Percentiles rank a stretch among this genome's conserved stretches.
Evolutionary conservation across 2,888 invertebrate species (phyloP).

Genomic region (Zelleria hepariella): DNA sequence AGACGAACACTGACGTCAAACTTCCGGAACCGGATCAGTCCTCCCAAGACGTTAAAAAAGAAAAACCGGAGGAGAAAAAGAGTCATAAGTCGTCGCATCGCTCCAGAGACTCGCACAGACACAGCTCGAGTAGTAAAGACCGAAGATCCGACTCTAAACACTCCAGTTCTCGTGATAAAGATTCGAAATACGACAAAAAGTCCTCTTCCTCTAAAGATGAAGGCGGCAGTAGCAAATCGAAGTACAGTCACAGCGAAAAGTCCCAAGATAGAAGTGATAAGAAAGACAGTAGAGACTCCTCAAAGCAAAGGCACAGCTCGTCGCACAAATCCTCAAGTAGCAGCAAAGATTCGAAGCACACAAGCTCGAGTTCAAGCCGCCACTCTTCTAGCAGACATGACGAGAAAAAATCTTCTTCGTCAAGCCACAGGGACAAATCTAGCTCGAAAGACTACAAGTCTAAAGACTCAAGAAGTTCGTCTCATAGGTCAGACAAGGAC

Average conservation of each 20-base stretch:
- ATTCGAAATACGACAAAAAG: conserved; percentile 42
- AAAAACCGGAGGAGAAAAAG: conserved; percentile 45
- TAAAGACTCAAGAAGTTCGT: conserved; percentile 39
- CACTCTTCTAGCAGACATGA: conserved; percentile 47
- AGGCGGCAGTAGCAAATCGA: conserved; percentile 29
- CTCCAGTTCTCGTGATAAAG: conserved; percentile 45
- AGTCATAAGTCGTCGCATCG: conserved; percentile 52
- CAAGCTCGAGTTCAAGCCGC: conserved; percentile 41
- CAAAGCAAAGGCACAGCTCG: conserved; percentile 46
- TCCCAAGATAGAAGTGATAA: conserved; percentile 46
- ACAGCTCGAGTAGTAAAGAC: conserved; percentile 51
- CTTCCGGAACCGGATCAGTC: conserved; percentile 38
- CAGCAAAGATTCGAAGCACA: conserved; percentile 44
- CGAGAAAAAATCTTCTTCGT: conserved; percentile 45
- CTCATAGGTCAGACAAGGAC: conserved; percentile 57
- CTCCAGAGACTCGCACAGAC: conserved; percentile 52
- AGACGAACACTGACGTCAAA: conserved; percentile 47
- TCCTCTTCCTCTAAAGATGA: conserved; percentile 47
- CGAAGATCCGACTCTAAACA: conserved; percentile 51
- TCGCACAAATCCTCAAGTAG: conserved; percentile 47
- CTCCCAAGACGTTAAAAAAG: conserved; percentile 36
- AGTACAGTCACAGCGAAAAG: conserved; percentile 42
- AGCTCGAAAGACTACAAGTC: conserved; percentile 37
- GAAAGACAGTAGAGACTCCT: conserved; percentile 52
- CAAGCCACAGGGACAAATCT: conserved; percentile 42